Evolutionary conservation across 1,140 invertebrate species (phyloP).

Genomic region (Bathynomus jamesi): DNA sequence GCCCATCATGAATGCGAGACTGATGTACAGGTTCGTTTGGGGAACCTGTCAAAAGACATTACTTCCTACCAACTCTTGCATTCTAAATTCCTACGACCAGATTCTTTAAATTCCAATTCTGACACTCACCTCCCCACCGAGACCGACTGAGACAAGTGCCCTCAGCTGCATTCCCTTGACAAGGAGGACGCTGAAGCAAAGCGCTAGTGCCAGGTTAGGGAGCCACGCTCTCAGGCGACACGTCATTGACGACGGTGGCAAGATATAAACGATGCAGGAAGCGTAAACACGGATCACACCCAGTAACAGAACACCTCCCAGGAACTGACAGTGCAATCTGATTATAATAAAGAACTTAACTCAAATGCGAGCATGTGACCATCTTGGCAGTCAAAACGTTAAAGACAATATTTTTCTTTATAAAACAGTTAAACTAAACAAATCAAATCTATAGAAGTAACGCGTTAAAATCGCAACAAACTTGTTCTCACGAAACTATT

Average conservation of each 20-base stretch:
- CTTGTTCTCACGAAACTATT: too few relatives aligned
- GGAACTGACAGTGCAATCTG: conserved; percentile 45
- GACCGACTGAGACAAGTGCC: conserved; percentile 19
- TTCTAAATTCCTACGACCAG: too few relatives aligned
- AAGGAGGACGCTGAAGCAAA: conserved; percentile 24
- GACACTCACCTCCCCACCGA: conserved; percentile 25
- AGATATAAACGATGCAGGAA: conserved; percentile 45
- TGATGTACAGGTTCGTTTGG: conserved; percentile 20
- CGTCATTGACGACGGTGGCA: conserved; percentile 42
- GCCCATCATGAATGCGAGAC: conserved; percentile 21
- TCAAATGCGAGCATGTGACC: too few relatives aligned
- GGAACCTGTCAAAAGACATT: conserved; percentile 20
- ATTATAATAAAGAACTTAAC: too few relatives aligned
- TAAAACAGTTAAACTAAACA: too few relatives aligned
- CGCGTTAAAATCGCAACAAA: too few relatives aligned
- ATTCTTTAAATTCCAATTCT: too few relatives aligned
- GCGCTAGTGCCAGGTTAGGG: conserved; percentile 20
- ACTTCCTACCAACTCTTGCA: too few relatives aligned
- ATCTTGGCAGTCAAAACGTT: too few relatives aligned
- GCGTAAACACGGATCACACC: conserved; percentile 45
- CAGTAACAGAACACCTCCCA: conserved; percentile 46
- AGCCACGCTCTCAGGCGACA: conserved; percentile 40
- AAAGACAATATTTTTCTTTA: too few relatives aligned
- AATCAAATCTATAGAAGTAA: too few relatives aligned
- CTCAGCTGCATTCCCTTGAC: conserved; percentile 26